phyloP scores from a whole-genome alignment of 2,888 invertebrate genomes.

The Fragum sueziense region DNA sequence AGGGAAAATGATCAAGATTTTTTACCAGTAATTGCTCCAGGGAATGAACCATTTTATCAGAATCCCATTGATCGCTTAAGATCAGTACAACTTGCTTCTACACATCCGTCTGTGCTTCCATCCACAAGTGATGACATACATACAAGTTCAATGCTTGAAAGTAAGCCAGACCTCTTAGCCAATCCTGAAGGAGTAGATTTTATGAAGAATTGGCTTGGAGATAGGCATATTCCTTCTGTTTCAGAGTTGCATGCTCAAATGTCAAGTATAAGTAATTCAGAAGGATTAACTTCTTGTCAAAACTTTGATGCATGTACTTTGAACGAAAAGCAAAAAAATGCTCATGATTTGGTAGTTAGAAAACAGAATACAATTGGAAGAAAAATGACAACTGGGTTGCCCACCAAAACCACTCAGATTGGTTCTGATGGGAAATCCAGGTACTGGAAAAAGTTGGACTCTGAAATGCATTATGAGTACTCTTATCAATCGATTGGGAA shows the following conservation, averaged over 20 bases:
- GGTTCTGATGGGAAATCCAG: not conserved
- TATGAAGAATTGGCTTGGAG: not conserved
- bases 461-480: not conserved
- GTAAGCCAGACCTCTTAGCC: not conserved
- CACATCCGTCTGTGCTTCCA: too few species aligned
- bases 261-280: not conserved
- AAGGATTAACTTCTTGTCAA: not conserved
- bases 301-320: not conserved
- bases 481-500: not conserved
- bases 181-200: conserved; percentile 3
- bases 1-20: too few species aligned
- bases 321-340: not conserved
- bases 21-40: not conserved
- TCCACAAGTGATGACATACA: too few species aligned
- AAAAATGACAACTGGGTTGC: not conserved
- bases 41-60: not conserved
- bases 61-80: not conserved
- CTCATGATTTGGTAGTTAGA: not conserved
- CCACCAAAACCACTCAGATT: not conserved
- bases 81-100: too few species aligned
- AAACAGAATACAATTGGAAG: not conserved
- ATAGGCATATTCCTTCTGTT: not conserved
- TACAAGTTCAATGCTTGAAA: too few species aligned
- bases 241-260: not conserved
- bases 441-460: too few species aligned